These are phyloP conservation scores for Trissolcus japonicus DNA, from an alignment of 2,888 invertebrate species.

Conservation along the genomic window DNA sequence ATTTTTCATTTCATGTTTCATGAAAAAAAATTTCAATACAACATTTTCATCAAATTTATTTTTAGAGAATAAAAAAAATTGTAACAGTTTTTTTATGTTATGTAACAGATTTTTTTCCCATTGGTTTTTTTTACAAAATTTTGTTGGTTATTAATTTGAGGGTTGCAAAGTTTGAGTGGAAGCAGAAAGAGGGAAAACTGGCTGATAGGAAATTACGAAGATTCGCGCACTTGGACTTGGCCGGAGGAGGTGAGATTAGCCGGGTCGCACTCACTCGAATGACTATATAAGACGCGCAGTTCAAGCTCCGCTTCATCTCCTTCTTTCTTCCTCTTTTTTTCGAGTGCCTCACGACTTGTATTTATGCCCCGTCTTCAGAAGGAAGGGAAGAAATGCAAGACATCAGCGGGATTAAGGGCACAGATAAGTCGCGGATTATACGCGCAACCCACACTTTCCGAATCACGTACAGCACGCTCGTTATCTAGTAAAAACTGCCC, in stretches of 20 bases:
- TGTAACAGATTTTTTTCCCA: too few species aligned
- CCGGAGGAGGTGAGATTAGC: conserved; percentile 48
- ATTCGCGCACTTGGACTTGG: conserved; percentile 48
- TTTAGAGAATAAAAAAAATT: too few species aligned
- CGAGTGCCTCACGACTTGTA: conserved; percentile 30
- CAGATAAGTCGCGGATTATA: conserved; percentile 49
- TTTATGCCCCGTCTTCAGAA: conserved; percentile 29
- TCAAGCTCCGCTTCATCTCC: conserved; percentile 44
- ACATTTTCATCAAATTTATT: too few species aligned
- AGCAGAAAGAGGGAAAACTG: conserved; percentile 36
- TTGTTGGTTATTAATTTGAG: too few species aligned
- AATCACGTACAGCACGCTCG: conserved; percentile 27
- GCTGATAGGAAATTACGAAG: conserved; percentile 49
- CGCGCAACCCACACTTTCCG: conserved; percentile 31
- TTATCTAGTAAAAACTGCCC: conserved; percentile 27
- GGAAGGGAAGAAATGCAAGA: conserved; percentile 20
- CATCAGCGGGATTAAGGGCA: conserved; percentile 39
- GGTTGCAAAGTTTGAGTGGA: too few species aligned
- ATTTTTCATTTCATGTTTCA: too few species aligned
- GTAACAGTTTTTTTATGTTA: too few species aligned
- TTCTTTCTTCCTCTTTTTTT: conserved; percentile 26
- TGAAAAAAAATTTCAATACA: too few species aligned
- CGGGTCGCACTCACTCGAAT: conserved; percentile 38
- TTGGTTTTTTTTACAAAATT: too few species aligned
- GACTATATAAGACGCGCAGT: conserved; percentile 44